Evolutionary conservation across 1,140 invertebrate genomes (phyloP).

Genomic region (Meloidogyne chitwoodi): DNA sequence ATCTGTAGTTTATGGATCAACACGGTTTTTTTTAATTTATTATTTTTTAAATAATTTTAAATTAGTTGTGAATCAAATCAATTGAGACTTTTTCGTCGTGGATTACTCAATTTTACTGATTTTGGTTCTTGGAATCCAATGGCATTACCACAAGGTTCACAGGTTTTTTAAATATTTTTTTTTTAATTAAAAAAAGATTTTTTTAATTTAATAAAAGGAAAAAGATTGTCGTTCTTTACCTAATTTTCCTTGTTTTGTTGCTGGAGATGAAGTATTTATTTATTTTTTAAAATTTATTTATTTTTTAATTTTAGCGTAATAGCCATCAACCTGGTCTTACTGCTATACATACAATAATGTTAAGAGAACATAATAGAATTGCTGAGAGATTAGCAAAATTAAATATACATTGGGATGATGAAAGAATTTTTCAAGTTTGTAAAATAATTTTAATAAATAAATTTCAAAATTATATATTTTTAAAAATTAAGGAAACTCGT

Average conservation of each 20-base stretch:
- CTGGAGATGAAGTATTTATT: constrained; percentile 45
- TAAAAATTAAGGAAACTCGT: constrained; percentile 74
- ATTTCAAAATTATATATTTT: neutral
- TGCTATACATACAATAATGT: constrained; percentile 78
- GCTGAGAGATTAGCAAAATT: constrained; percentile 64
- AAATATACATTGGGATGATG: constrained; percentile 60
- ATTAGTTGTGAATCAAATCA: constrained; percentile 71
- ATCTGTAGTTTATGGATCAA: constrained; percentile 66
- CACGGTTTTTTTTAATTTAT: neutral
- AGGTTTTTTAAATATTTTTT: constrained; percentile 16
- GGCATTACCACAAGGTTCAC: constrained; percentile 32
- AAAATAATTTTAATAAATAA: constrained; percentile 62
- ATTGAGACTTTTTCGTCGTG: constrained; percentile 39
- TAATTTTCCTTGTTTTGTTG: constrained; percentile 38
- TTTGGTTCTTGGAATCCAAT: constrained; percentile 41
- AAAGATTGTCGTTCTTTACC: constrained; percentile 49
- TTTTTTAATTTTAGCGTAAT: neutral
- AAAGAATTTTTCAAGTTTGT: constrained; percentile 60
- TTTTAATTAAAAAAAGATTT: neutral
- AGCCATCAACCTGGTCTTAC: constrained; percentile 65
- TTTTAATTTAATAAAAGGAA: constrained; percentile 19
- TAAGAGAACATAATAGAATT: constrained; percentile 65
- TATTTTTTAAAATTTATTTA: neutral
- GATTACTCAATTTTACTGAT: constrained; percentile 51
- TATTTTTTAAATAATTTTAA: neutral